Evolutionary conservation across 2,888 invertebrate genomes (phyloP), one percentile per base, ranked within the genome.

Genomic region (Nematopogon swammerdamellus): DNA sequence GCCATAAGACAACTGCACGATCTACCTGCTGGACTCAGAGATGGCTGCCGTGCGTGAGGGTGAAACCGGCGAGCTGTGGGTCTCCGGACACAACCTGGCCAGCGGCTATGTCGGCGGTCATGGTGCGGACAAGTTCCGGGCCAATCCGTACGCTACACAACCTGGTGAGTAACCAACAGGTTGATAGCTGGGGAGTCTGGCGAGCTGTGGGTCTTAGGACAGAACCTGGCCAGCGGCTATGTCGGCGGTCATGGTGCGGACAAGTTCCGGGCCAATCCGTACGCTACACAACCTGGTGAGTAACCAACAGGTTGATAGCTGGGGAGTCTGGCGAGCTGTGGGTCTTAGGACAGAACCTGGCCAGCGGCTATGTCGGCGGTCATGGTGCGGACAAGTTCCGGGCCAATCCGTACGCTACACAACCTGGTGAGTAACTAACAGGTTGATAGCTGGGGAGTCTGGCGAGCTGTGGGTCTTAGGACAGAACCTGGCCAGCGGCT

Each of bases 401-500:
- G 29, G 83, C 86, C 53, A 93, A 92, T 67, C 87, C 91, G 1
- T 82, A 91, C 50, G 87, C 88, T 1, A 60, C 64, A 1, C 73
- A 72, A 56, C 69, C 73, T 53, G 76, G 77, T 77, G 51, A 50
- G 56, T 18, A n/a, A n/a, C n/a, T n/a, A n/a, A n/a, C n/a, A n/a
- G n/a, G n/a, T n/a, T n/a, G n/a, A n/a, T n/a, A n/a, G n/a, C n/a
- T n/a, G 89, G 89, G 0, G 86, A 88, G 55, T 82, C 89, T 3
- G 95, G 95, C 0, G 92, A 94, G 67, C 75, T 95, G 43, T 91
- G 88, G 72, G 89, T 92, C 0, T 84, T 92, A 0, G 95, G 95
- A 0, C 68, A 80, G 45, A 94, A 92, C 68, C 72, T 95, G 45
- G 91, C 93, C 0, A 80, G 82, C 0, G 94, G 93, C 1, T 95